Percentiles rank a stretch among this genome's conserved stretches.
Evolutionary conservation across 2,888 invertebrate genomes (phyloP).

Genomic region (Diarsia rubi): DNA sequence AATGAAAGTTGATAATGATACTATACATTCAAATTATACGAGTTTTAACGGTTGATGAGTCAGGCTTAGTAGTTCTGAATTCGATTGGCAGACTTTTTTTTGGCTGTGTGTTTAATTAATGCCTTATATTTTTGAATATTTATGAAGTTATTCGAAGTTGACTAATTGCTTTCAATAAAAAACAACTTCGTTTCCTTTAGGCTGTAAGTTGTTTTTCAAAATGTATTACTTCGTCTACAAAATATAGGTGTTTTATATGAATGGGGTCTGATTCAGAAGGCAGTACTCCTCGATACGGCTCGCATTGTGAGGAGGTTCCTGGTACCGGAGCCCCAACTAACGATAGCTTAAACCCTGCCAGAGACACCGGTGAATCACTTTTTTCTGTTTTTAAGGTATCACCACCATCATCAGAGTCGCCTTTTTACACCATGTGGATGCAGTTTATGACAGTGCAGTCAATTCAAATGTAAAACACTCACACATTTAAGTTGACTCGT

Average conservation of each 20-base stretch:
- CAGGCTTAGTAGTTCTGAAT: slow-evolving; percentile 18
- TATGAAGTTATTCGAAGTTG: not conserved
- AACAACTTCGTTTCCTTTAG: not conserved
- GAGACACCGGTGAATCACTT: no score
- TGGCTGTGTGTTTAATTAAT: not conserved
- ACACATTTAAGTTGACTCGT: no score
- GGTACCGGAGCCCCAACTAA: no score
- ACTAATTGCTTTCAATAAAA: not conserved
- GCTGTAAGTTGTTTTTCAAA: not conserved
- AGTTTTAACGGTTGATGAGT: slow-evolving; percentile 46
- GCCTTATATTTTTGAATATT: not conserved
- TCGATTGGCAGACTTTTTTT: slow-evolving; percentile 17
- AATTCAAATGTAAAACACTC: no score
- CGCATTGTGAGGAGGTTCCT: no score
- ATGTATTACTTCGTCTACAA: not conserved
- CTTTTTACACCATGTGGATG: no score
- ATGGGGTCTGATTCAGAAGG: no score
- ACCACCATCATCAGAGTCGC: no score
- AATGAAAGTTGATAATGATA: slow-evolving; percentile 55
- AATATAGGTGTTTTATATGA: not conserved
- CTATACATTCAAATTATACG: slow-evolving; percentile 16
- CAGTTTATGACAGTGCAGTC: no score
- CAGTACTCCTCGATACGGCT: no score
- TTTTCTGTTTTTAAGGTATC: no score
- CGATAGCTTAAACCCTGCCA: no score